Base-by-base conservation (phyloP, 2,888 invertebrate species). In the Micoletzkya japonica region DNA sequence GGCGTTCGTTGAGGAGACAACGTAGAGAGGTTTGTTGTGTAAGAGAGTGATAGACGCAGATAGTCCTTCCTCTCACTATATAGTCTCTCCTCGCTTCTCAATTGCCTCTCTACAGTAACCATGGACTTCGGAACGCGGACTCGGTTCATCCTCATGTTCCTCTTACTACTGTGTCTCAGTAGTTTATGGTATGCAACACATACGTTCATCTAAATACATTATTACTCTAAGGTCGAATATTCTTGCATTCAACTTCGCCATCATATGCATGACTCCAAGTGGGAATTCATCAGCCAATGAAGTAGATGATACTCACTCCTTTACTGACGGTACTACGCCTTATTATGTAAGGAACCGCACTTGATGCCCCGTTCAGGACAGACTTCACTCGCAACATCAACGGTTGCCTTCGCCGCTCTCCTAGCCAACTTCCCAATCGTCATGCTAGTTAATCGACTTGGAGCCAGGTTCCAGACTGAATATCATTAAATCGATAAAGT, bases 171-270 rank as follows among this genome's bases (percentile, higher is more conserved):
- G 20, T 84, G 84, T 68, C 72, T 84, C 44, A 80, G 84, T 2
- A 75, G 75, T 39, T 77, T 84, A 54, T 84, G 84, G 84, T 77
- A 44, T 44, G 44, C 44, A 44, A 10, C 10, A 20, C 20, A 14
- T 20, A 44, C 20, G 44, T 44, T 44, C 20, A 44, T 44, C 44
- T 44, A n/a, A n/a, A n/a, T n/a, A n/a, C n/a, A n/a, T n/a, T n/a
- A n/a, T n/a, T n/a, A n/a, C 30, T 74, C 74, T 7, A 68, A 78
- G 76, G 76, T 82, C 84, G 32, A 84, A 85, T 74, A 84, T 84
- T 71, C 75, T 84, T 30, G 70, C 81, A 50, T 85, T 84, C 76
- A 85, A 84, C 71, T 84, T 84, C 67, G 84, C 84, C n/a, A 71
- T 83, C 20, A 80, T 84, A 64, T 84, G 84, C 69, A 78, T 82